Base-by-base conservation (phyloP, 2,888 invertebrate genomes). In the Colletes collaris region DNA sequence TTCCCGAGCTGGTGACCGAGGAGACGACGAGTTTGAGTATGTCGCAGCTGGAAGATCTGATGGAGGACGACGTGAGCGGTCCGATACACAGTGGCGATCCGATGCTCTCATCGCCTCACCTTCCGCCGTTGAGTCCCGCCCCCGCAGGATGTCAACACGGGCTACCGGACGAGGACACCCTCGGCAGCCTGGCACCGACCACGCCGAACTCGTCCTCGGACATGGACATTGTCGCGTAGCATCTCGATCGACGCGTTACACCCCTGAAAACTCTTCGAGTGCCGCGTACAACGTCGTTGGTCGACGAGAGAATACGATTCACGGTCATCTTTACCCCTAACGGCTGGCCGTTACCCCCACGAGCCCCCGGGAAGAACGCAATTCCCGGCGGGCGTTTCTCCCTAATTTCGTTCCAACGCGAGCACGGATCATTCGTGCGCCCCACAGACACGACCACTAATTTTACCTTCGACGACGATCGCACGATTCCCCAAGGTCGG, bases 11-110 rank as follows among this genome's bases (percentile, higher is more conserved):
- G 60, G 94, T 95, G 79, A 93, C 94, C 35, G 95, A 95, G 83
- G 94, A 95, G 82, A 93, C 92, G 60, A 93, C 94, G 52, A 86
- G 86, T 10, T 63, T 95, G 83, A 95, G 94, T 87, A 93, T 95
- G 87, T 94, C 95, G 75, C 95, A 95, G 86, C 94, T 95, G 91
- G 96, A 96, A 84, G 96, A 96, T 90, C 93, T 96, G 64, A 96
- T 96, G 96, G 95, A 95, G 80, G 96, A 96, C 84, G 96, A 96
- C 90, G 93, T 94, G 0, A 94, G 94, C 87, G 94, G 94, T 4
- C 93, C 94, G 13, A 95, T 95, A 81, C 94, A 94, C 81, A 94
- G 94, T 40, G 95, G 95, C 59, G 96, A 96, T 91, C 95, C 95
- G 4, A 95, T 96, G 94, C 92, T 96, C 58, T 95, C 94, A n/a